Evolutionary conservation across 2,888 invertebrate species (phyloP).

Genomic region (Andrena minutula): DNA sequence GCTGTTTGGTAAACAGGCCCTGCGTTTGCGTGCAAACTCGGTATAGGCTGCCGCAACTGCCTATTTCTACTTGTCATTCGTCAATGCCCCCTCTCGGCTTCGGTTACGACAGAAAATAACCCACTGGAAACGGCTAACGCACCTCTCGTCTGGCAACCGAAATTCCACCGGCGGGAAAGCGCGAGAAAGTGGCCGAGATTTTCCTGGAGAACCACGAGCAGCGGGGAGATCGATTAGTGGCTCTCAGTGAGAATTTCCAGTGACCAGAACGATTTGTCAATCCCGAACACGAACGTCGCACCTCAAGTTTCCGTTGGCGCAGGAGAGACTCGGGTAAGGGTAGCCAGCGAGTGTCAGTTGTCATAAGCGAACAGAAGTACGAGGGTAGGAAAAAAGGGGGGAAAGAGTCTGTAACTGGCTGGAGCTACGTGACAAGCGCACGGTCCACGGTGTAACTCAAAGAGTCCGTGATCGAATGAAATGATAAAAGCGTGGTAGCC

Average conservation of each 20-base stretch:
- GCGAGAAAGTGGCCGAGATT: constrained; percentile 14
- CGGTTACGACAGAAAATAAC: constrained; percentile 62
- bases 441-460: constrained; percentile 5
- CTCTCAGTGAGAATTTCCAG: constrained; percentile 9
- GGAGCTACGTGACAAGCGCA: background rate
- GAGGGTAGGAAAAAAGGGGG: too few species aligned
- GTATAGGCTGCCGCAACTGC: constrained; percentile 50
- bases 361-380: too few species aligned
- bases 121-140: constrained; percentile 29
- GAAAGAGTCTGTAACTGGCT: background rate
- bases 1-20: constrained; percentile 76
- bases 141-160: constrained; percentile 4
- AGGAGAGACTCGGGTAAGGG: too few species aligned
- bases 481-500: constrained; percentile 33
- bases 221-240: constrained; percentile 9
- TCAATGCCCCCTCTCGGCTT: constrained; percentile 59
- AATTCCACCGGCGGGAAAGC: background rate
- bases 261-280: constrained; percentile 5
- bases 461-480: constrained; percentile 37
- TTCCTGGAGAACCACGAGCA: background rate
- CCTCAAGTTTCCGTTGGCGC: background rate
- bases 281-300: background rate
- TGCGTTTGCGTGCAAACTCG: constrained; percentile 69
- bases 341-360: too few species aligned
- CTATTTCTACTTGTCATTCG: constrained; percentile 64